Conservation (phyloP, 2,113 vertebrate species). For the Hiodon tergisus region DNA sequence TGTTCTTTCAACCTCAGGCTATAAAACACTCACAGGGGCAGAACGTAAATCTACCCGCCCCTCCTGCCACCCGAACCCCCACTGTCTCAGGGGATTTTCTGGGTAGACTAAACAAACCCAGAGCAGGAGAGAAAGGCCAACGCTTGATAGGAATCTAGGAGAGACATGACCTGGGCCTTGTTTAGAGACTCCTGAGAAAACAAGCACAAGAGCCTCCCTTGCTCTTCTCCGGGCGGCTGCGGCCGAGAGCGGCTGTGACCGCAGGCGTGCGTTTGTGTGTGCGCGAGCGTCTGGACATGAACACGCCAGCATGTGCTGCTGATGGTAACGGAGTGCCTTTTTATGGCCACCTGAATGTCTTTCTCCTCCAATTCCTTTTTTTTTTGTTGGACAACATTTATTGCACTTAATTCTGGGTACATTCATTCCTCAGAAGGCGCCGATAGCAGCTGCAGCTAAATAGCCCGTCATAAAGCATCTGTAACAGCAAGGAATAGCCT, state of each 20-base stretch:
- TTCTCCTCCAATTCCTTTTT: constrained; percentile 7
- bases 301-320: no score
- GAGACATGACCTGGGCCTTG: not conserved
- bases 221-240: no score
- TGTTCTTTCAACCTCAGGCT: not conserved
- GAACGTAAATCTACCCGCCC: not conserved
- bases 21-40: constrained; percentile 9
- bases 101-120: constrained; percentile 12
- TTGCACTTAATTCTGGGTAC: constrained; percentile 24
- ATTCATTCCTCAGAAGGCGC: constrained; percentile 22
- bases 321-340: not conserved
- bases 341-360: constrained; percentile 3
- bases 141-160: not conserved
- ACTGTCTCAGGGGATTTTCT: not conserved
- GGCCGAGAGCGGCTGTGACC: not conserved
- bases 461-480: constrained; percentile 27
- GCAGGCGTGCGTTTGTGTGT: not conserved
- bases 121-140: not conserved
- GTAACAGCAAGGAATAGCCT: not conserved
- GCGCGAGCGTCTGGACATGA: not conserved
- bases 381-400: constrained; percentile 26
- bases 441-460: constrained; percentile 29
- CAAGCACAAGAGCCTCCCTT: not conserved
- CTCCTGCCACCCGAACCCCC: not conserved
- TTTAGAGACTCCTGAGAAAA: not conserved